Evolutionary conservation across 2,888 invertebrate species (phyloP), one percentile per base, ranked within the genome.

Genomic region (Orthosia incerta): DNA sequence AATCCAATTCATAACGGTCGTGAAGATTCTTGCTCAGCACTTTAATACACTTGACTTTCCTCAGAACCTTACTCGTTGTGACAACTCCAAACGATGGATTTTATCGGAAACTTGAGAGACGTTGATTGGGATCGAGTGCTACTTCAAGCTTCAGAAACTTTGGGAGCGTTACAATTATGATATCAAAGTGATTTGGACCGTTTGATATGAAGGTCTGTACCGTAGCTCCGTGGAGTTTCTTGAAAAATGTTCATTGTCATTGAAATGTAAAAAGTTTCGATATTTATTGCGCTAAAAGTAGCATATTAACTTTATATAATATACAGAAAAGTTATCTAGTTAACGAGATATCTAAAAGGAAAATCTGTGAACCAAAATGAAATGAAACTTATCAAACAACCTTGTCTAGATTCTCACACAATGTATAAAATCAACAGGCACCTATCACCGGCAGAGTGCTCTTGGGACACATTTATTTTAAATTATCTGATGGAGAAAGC

Each of bases 51-150:
- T 86, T 82, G 84, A 82, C 76, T 85, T 80, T 87, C 74, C 74
- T 71, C 61, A 74, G 66, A 64, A 67, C 73, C 56, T 79, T 74
- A 75, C 83, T 83, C 67, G 77, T 78, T 74, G 81, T 80, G 79
- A 86, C 84, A 81, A 83, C 76, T 81, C 66, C 77, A 67, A 85
- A 81, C 71, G 82, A 80, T 76, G 78, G 76, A 86, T 80, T 85
- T 83, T 82, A 76, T 80, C 86, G 77, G 79, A 77, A 79, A 76
- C 75, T 83, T 76, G 79, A 81, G 55, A 67, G 76, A 76, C 80
- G 57, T 82, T 82, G 84, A 87, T 87, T 85, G 83, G 79, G 79
- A 79, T 86, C 85, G 85, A 87, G 86, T 76, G 86, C 73, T 74
- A 50, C 83, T 85, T 71, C 76, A 83, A 75, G 71, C 65, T 76